Base-by-base conservation (phyloP, 2,113 vertebrate genomes). In the Burhinus bistriatus region DNA sequence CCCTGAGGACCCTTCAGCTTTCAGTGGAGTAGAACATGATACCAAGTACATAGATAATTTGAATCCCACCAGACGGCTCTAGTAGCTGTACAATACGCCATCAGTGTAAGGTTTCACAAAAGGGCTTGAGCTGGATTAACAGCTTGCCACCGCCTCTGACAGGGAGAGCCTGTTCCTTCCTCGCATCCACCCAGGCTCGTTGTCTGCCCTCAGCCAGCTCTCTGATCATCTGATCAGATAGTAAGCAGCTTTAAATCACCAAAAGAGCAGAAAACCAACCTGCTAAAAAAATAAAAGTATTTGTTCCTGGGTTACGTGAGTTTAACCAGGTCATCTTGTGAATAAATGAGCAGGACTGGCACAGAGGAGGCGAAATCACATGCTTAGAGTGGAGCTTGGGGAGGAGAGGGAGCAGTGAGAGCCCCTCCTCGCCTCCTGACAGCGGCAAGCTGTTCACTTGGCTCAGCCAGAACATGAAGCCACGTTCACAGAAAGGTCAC, bases 111-210 rank as follows among this genome's bases (percentile, higher is more conserved):
- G 62, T 95, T 93, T 95, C 95, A 91, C 77, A 68, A 55, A 79
- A 79, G 65, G 85, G 69, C 44, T 78, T 29, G 61, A 85, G 81
- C 47, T 64, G 78, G 89, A 84, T 76, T 45, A 89, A 89, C 95
- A 89, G 95, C 61, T 59, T 93, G 89, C 29, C 52, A 76, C 61
- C 0, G 0, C 40, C 72, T 55, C 87, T 51, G 64, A 86, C 0
- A 2, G 20, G 72, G 66, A 90, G 40, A 80, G 93, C 71, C 78
- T 94, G 45, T 18, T 86, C 72, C 58, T 70, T 91, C 71, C 62
- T 87, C 55, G 70, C 58, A 76, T n/a, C 73, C 29, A 11, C 66
- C 82, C 85, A 27, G 23, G 55, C 65, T 86, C 75, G 72, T 69
- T 51, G 44, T 7, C 57, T 86, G 45, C 49, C 49, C 70, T 84